A percentile compares a stretch with the other conserved stretches of the same genome.
Evolutionary conservation across 2,113 vertebrate species (phyloP).

Genomic region (Prietella phreatophila): DNA sequence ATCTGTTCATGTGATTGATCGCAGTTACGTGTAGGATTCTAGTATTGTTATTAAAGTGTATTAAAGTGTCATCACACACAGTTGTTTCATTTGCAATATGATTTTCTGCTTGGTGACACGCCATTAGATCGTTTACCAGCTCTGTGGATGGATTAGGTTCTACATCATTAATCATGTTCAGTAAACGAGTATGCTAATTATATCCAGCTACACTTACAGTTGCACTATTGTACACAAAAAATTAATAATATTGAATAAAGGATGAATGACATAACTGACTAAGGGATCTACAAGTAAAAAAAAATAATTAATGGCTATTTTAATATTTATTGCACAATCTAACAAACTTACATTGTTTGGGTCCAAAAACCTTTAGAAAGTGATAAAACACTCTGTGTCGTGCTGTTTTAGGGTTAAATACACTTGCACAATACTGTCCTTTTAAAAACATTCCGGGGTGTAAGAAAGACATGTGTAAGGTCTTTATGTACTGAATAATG

Average conservation of each 20-base stretch:
- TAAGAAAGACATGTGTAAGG: neutral
- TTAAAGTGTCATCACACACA: neutral
- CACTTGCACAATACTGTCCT: neutral
- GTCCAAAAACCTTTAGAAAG: neutral
- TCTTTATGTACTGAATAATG: neutral
- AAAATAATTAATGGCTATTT: neutral
- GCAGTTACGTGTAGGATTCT: neutral
- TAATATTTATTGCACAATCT: neutral
- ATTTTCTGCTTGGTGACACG: neutral
- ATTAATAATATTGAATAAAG: neutral
- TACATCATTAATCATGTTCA: neutral
- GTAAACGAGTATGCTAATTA: neutral
- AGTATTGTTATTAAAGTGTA: neutral
- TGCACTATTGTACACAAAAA: neutral
- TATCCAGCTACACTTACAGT: neutral
- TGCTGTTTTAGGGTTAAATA: neutral
- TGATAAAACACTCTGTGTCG: neutral
- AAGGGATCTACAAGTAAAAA: neutral
- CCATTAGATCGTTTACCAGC: neutral
- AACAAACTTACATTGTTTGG: neutral
- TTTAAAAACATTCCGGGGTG: neutral
- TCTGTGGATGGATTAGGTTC: neutral
- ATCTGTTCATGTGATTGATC: neutral
- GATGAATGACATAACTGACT: neutral
- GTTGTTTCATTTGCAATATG: neutral